Evolutionary conservation across 2,888 invertebrate genomes (phyloP).

Genomic region (Iphiclides podalirius): DNA sequence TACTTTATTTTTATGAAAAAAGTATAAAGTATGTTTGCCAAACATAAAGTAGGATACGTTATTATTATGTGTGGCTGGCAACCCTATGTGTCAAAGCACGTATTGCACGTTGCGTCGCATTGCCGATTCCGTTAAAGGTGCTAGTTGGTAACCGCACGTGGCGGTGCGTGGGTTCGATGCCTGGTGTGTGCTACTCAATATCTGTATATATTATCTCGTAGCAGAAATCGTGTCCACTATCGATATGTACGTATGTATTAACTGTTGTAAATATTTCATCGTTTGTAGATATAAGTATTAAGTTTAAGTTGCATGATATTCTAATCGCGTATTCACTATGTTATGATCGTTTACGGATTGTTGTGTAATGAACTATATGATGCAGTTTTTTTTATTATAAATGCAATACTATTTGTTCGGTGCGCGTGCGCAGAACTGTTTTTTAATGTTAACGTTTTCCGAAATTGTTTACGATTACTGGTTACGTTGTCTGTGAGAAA

Average conservation of each 20-base stretch:
- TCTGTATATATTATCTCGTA: constrained; percentile 4
- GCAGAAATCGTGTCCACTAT: not conserved
- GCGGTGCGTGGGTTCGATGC: not conserved
- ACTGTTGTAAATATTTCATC: constrained; percentile 11
- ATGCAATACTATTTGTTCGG: constrained; percentile 12
- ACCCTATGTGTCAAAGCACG: no score
- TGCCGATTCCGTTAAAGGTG: constrained; percentile 14
- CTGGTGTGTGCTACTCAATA: not conserved
- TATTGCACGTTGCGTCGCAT: constrained; percentile 9
- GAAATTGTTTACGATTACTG: not conserved
- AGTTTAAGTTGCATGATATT: constrained; percentile 1
- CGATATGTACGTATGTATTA: not conserved
- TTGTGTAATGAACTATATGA: constrained; percentile 9
- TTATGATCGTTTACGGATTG: constrained; percentile 13
- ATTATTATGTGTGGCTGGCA: no score
- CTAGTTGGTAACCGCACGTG: constrained; percentile 2
- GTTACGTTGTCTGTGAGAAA: not conserved
- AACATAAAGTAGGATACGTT: no score
- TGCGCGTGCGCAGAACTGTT: constrained; percentile 13
- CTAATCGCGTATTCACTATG: constrained; percentile 6
- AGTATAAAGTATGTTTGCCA: no score
- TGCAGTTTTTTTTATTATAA: constrained; percentile 12
- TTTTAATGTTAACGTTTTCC: constrained; percentile 3
- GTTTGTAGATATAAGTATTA: constrained; percentile 2
- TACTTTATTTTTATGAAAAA: no score